Base-by-base conservation (phyloP, 2,797 vertebrate genomes). In the Erithacus rubecula region DNA sequence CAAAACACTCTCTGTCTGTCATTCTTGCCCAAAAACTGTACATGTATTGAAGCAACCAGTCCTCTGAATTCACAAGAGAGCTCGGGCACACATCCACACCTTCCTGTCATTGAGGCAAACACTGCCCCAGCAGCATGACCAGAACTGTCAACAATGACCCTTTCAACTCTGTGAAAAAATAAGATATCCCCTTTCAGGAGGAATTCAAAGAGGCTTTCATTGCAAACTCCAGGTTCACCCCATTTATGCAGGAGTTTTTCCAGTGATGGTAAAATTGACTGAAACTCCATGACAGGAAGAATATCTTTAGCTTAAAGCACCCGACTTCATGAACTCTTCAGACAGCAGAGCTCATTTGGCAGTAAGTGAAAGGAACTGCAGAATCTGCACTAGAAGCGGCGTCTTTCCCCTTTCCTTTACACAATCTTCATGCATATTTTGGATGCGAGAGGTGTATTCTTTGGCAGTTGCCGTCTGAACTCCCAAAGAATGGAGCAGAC, bases 401-500 rank as follows among this genome's bases (percentile, higher is more conserved):
- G 19, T 4, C 56, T 76, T 67, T 13, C 12, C n/a, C 46, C 70
- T 58, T 74, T 63, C 56, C 56, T 87, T 68, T 78, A 76, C 55
- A 76, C 55, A 68, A 69, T 81, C 63, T 87, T 27, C 36, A n/a
- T 29, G 69, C 85, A 75, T 86, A 88, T 86, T 94, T 93, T 81
- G 74, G 77, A 91, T 59, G 39, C 1, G 36, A 88, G 90, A 84
- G 47, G 62, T 91, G 65, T 91, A 65, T 86, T 88, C 74, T 84
- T 95, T 90, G 85, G 88, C 91, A 87, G 37, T 10, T 65, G 32
- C 41, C 12, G 5, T 39, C 63, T 81, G 65, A 56, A 82, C 36
- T 87, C 51, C n/a, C 41, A 49, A 53, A 59, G 72, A 94, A 72
- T 20, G 1, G 0, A 76, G 67, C 46, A 58, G 46, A 83, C 41